Conservation (phyloP, 2,888 invertebrate species). For the Nomada lathburiana region DNA sequence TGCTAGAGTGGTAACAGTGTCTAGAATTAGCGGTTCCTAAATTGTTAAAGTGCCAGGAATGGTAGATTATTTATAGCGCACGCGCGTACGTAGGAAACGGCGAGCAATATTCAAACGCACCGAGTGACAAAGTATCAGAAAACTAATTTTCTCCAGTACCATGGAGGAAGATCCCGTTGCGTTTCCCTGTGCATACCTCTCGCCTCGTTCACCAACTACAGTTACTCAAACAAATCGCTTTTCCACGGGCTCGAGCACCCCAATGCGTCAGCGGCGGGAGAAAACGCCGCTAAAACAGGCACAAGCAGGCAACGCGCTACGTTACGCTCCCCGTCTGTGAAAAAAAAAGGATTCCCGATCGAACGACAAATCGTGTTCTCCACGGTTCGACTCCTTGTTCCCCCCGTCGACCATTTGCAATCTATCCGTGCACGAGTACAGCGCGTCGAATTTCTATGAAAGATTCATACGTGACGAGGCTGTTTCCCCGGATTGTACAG, state of each 20-base stretch:
- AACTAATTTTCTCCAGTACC: not conserved
- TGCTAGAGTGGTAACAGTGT: no score
- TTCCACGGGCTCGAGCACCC: constrained; percentile 6
- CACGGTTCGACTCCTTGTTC: constrained; percentile 5
- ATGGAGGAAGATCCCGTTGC: not conserved
- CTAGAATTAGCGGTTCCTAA: no score
- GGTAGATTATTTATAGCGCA: no score
- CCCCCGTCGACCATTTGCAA: no score
- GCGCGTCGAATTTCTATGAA: no score
- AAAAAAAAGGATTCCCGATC: constrained; percentile 9
- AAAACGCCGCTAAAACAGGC: not conserved
- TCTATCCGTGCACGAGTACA: no score
- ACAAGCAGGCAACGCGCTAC: not conserved
- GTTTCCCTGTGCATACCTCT: not conserved
- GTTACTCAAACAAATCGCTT: constrained; percentile 22
- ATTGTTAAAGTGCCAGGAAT: no score
- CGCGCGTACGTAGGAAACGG: not conserved
- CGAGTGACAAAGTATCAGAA: not conserved
- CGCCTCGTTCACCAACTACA: not conserved
- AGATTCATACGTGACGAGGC: no score
- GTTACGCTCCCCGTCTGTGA: not conserved
- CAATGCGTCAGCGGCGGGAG: not conserved
- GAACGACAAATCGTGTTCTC: constrained; percentile 11
- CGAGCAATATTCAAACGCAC: not conserved
- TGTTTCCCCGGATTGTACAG: no score